Evolutionary conservation across 2,888 invertebrate species (phyloP), one percentile per base, ranked within the genome.

Genomic region (Selenia dentaria): DNA sequence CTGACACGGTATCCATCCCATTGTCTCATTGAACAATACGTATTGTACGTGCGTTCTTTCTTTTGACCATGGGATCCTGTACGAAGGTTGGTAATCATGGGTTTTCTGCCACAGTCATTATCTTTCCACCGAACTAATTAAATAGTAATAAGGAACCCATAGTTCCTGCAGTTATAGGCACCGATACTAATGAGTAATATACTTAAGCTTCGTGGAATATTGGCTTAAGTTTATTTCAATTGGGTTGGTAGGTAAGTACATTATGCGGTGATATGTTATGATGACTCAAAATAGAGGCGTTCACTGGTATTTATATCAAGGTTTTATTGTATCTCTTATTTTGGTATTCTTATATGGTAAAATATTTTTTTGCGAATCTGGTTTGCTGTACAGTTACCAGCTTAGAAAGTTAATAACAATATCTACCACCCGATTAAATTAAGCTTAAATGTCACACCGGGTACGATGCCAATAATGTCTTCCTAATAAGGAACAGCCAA

Each of bases 21-120:
- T 78, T 78, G 75, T 77, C 67, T 64, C 48, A 47, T 41, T 51
- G 32, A 73, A 78, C 78, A 78, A 78, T 77, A 62, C 62, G 44
- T 60, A 71, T 74, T 78, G 74, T 77, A 62, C 47, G 57, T 62
- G 64, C 69, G 67, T 67, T 67, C 61, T 57, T 52, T 51, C 61
- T 56, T 50, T 38, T 42, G 62, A 55, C 67, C 67, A 67, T 71
- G 63, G 42, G 8, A 33, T 41, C 41, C 51, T 36, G 47, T 41
- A 33, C 39, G 26, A 43, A 39, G 25, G 9, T 28, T 25, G 14
- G 13, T 26, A 47, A 41, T 34, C 29, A 44, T 57, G 52, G 54
- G 51, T 56, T 53, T 50, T 56, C 9, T 13, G 27, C 12, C 18
- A 24, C 22, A 14, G 24, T 20, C 12, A 41, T 26, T 39, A 34